These are phyloP conservation scores for Synodontis membranacea DNA, from an alignment of 2,113 vertebrate genomes.

Conservation along the genomic window DNA sequence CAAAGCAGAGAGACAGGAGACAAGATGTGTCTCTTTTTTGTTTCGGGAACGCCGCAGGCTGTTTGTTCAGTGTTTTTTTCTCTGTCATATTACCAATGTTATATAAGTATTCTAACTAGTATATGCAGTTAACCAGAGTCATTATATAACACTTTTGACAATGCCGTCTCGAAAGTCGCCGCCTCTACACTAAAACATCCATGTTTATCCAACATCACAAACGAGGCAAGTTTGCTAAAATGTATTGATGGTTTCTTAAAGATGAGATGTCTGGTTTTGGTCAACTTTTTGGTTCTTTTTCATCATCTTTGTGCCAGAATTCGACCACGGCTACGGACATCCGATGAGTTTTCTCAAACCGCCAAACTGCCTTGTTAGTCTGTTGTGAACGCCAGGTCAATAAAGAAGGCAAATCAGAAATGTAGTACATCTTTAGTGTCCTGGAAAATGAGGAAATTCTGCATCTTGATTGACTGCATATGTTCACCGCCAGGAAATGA, in stretches of 20 bases:
- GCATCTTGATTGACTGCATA: slow-evolving; percentile 5
- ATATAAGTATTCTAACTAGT: neutral
- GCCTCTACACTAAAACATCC: neutral
- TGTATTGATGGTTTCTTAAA: too few species aligned
- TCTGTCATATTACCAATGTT: slow-evolving; percentile 1
- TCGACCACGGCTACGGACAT: neutral
- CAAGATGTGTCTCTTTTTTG: slow-evolving; percentile 25
- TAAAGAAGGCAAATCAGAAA: neutral
- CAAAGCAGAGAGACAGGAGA: slow-evolving; percentile 26
- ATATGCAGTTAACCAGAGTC: neutral
- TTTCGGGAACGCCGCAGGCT: slow-evolving; percentile 21
- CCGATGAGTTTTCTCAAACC: neutral
- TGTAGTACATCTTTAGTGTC: neutral
- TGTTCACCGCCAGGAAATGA: neutral
- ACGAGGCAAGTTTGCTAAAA: neutral
- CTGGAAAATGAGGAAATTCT: neutral
- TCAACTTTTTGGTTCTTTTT: neutral
- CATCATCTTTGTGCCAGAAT: too few species aligned
- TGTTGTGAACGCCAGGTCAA: neutral
- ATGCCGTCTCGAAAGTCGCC: neutral
- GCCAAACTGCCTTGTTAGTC: neutral
- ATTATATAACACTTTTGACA: neutral
- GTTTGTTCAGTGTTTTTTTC: slow-evolving; percentile 16
- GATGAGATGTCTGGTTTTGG: neutral
- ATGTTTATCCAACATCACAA: neutral